Evolutionary conservation across 92 coral and sea anemone genomes (phyloP).

Genomic region (Zoanthus gigantus): DNA sequence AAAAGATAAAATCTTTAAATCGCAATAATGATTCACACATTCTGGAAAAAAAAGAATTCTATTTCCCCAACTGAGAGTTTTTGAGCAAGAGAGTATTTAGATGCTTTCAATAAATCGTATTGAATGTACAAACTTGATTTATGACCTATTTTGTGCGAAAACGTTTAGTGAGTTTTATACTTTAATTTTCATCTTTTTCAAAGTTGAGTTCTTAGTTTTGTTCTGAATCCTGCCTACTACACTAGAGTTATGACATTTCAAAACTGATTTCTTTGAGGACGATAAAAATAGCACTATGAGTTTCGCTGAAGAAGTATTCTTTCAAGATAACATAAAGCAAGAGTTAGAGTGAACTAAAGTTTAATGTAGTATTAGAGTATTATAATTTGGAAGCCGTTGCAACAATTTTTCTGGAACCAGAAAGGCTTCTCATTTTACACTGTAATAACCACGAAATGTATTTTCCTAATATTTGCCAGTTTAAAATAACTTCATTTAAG

Average conservation of each 20-base stretch:
- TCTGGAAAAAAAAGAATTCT: background rate
- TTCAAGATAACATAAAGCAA: too few relatives aligned
- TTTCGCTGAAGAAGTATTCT: too few relatives aligned
- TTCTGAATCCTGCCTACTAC: background rate
- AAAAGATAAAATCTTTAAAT: background rate
- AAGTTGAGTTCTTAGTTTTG: background rate
- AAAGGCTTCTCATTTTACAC: background rate
- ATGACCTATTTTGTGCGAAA: background rate
- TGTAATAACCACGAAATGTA: background rate
- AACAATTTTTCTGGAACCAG: background rate
- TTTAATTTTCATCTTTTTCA: background rate
- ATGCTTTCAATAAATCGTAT: background rate
- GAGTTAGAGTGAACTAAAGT: too few relatives aligned
- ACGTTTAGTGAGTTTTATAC: background rate
- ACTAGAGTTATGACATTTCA: background rate
- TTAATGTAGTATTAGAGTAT: too few relatives aligned
- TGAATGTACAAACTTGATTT: background rate
- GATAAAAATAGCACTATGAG: background rate
- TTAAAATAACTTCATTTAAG: constrained; percentile 9
- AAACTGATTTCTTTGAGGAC: background rate
- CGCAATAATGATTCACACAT: background rate
- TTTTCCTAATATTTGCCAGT: constrained; percentile 12
- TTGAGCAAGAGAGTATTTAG: background rate
- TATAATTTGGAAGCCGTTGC: background rate
- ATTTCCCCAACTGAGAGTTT: background rate